Base-by-base conservation (phyloP, 2,113 vertebrate genomes). In the Sinocyclocheilus grahami region DNA sequence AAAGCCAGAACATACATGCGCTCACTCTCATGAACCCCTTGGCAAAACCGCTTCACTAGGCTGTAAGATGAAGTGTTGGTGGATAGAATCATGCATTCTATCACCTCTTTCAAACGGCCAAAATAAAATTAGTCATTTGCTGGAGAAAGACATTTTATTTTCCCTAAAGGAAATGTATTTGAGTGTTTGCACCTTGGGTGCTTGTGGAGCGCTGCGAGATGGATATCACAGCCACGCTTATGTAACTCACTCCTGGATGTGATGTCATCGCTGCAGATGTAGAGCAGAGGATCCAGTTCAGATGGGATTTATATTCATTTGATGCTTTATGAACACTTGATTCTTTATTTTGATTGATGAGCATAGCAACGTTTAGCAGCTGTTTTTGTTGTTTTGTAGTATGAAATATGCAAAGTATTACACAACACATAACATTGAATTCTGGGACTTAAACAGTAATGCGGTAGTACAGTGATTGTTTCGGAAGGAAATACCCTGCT, bases 1-100 rank as follows among this genome's bases (percentile, higher is more conserved):
- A 42, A 51, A 82, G 58, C 39, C 78, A 80, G 85, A 72, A 87
- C 82, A 87, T 78, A 74, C 51, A 87, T 12, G 18, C 48, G 27
- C 86, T 58, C 79, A n/a, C 58, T 62, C 74, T 51, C 62, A 16
- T 24, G 24, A 46, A 30, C 46, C 55, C 48, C 65, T 62, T 85
- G 76, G 84, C 62, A 53, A 22, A 53, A 53, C 62, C 8, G 18
- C 18, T 72, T 63, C 18, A 53, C 84, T 58, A 58, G 33, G 22
- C 24, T 16, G 22, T 79, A 18, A 4, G 39, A 76, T 63, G 71
- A 74, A 48, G 78, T 63, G 67, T 63, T 62, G 16, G 37, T 84
- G 67, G 30, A 72, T 5, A 13, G 67, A 72, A 86, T 75, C 39
- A 33, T 62, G 55, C 39, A 62, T 82, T 82, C 53, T 33, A 42